Conservation (phyloP, 2,888 invertebrate species). For the Aphidoletes aphidimyza region DNA sequence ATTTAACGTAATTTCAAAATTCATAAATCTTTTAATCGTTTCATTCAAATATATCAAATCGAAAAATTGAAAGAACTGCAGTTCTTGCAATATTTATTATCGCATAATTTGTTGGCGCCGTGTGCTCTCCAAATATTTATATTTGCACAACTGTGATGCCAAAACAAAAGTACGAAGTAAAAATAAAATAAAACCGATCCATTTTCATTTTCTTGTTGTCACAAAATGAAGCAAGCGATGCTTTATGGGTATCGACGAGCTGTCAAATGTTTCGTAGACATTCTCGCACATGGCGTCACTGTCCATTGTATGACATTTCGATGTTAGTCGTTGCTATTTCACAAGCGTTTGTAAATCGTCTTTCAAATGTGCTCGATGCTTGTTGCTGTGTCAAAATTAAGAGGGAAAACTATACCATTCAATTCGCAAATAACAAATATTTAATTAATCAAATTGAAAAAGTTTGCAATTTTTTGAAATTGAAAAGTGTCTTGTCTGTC, state of each 20-base stretch:
- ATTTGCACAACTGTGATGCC: too few species aligned
- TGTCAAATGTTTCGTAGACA: background rate
- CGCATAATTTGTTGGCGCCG: too few species aligned
- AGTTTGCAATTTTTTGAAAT: background rate
- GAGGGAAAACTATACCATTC: background rate
- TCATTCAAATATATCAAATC: too few species aligned
- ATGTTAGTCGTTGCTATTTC: background rate
- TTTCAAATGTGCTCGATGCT: background rate
- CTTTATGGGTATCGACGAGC: background rate
- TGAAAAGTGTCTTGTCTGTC: background rate
- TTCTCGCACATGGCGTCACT: background rate
- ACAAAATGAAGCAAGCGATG: background rate
- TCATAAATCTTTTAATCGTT: too few species aligned
- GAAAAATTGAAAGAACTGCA: too few species aligned
- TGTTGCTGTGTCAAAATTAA: constrained; percentile 25
- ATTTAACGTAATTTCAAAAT: too few species aligned
- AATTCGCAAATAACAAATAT: background rate
- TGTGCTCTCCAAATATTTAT: too few species aligned
- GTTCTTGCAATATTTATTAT: too few species aligned
- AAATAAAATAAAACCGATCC: too few species aligned
- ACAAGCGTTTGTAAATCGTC: background rate
- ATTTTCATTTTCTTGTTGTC: background rate
- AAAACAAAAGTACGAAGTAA: too few species aligned
- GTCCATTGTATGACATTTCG: background rate
- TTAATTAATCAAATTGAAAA: background rate